A percentile compares a stretch with the other conserved stretches of the same genome.
These are phyloP conservation scores for Tretioscincus oriximinensis DNA, from an alignment of 2,113 vertebrate species.

Conservation along the genomic window DNA sequence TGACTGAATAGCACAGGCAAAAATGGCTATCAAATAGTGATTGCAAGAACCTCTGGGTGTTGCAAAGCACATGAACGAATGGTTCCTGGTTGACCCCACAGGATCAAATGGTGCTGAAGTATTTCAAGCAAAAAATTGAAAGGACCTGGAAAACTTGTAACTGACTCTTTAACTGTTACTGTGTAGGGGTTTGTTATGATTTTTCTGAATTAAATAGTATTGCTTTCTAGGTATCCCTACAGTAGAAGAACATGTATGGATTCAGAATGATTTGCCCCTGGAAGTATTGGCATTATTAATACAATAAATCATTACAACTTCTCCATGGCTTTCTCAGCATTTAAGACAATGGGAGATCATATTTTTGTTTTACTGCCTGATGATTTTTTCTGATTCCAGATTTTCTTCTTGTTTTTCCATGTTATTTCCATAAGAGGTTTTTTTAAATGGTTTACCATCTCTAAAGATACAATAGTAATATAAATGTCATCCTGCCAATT, in stretches of 20 bases:
- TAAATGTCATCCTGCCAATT: too few species aligned
- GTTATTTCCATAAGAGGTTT: too few species aligned
- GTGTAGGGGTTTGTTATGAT: background rate
- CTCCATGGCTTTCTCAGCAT: too few species aligned
- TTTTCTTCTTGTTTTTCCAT: too few species aligned
- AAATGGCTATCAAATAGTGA: background rate
- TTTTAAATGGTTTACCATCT: too few species aligned
- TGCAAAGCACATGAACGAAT: background rate
- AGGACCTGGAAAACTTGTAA: background rate
- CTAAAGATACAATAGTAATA: too few species aligned
- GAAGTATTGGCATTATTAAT: slow-evolving; percentile 37
- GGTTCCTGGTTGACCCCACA: background rate
- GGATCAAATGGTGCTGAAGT: background rate
- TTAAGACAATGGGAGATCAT: too few species aligned
- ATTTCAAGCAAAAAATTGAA: background rate
- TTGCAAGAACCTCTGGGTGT: background rate
- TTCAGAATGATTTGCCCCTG: slow-evolving; percentile 24
- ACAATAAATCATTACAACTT: too few species aligned
- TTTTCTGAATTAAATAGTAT: slow-evolving; percentile 22
- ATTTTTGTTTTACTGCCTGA: too few species aligned
- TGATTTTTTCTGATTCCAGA: too few species aligned
- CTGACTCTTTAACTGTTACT: background rate
- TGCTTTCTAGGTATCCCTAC: slow-evolving; percentile 40
- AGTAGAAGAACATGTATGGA: slow-evolving; percentile 37
- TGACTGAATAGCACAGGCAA: too few species aligned